A percentile compares a stretch with the other conserved stretches of the same genome.
phyloP scores from a whole-genome alignment of 2,888 invertebrate genomes.

The Tuta absoluta region DNA sequence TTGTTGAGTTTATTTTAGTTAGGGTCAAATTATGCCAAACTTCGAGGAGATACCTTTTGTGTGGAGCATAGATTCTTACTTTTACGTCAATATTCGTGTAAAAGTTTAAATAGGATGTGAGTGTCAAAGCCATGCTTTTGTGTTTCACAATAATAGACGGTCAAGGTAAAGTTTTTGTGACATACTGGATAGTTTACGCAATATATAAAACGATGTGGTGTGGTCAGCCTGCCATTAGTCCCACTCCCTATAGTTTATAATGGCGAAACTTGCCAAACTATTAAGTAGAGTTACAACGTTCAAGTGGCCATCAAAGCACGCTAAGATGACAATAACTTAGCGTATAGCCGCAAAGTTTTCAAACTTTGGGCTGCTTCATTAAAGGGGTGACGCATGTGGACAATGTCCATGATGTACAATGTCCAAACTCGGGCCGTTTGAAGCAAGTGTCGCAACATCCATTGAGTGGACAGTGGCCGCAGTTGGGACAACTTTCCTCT shows the following conservation, averaged over 20 bases:
- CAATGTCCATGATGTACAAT: constrained; percentile 59
- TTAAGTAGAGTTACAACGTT: constrained; percentile 63
- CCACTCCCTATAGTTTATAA: constrained; percentile 58
- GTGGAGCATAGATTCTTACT: background rate
- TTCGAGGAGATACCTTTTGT: background rate
- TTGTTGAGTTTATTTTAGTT: background rate
- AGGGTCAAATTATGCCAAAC: background rate
- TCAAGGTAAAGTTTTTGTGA: constrained; percentile 18
- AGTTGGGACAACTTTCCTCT: constrained; percentile 69
- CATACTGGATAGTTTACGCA: constrained; percentile 18
- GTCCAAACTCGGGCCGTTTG: constrained; percentile 69
- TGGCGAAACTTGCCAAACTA: constrained; percentile 64
- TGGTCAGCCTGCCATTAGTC: constrained; percentile 36
- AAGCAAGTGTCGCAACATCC: constrained; percentile 68
- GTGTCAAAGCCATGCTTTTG: background rate
- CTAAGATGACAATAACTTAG: constrained; percentile 73
- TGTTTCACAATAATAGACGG: background rate
- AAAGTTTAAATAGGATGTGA: background rate
- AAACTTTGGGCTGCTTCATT: constrained; percentile 64
- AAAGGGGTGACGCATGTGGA: constrained; percentile 67
- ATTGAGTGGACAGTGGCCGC: constrained; percentile 53
- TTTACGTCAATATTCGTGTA: background rate
- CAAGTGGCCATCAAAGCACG: constrained; percentile 74
- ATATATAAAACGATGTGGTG: constrained; percentile 21
- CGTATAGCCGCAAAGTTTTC: constrained; percentile 56